phyloP scores from a whole-genome alignment of 2,113 vertebrate species.

The Felis chaus region DNA sequence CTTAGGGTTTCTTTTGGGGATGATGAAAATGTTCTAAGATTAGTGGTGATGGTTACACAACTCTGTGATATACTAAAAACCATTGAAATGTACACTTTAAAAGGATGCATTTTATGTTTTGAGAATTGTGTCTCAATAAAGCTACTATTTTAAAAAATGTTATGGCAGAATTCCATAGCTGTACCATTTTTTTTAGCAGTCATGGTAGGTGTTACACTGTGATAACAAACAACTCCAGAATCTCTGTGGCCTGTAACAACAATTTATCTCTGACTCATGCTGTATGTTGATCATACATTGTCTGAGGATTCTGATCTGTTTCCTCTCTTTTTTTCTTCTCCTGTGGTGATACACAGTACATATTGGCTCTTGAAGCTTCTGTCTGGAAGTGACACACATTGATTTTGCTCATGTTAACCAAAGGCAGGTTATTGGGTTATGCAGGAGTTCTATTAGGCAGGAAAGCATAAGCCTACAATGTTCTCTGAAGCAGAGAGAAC shows the following conservation, averaged over 20 bases:
- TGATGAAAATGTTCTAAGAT: constrained; percentile 23
- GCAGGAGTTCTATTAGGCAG: not conserved
- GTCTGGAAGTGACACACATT: not conserved
- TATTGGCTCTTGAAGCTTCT: not conserved
- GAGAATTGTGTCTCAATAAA: not conserved
- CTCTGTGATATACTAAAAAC: not conserved
- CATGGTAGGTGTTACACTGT: not conserved
- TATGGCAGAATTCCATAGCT: not conserved
- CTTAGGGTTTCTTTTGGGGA: not conserved
- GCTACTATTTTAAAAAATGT: not conserved
- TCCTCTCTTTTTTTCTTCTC: not conserved
- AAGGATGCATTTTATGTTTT: not conserved
- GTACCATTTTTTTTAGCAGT: not conserved
- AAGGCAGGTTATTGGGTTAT: not conserved
- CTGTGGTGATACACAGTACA: not conserved
- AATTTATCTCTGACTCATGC: not conserved
- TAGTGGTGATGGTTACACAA: not conserved
- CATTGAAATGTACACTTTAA: not conserved
- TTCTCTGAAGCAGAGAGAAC: not conserved
- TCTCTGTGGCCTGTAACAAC: not conserved
- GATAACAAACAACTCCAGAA: not conserved
- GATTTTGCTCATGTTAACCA: not conserved
- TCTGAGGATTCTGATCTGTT: not conserved
- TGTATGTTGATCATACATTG: not conserved
- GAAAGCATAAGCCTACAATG: not conserved